Evolutionary conservation across 2,113 vertebrate species (phyloP), one percentile per base, ranked within the genome.

Genomic region (Andinoacara biseriatus): DNA sequence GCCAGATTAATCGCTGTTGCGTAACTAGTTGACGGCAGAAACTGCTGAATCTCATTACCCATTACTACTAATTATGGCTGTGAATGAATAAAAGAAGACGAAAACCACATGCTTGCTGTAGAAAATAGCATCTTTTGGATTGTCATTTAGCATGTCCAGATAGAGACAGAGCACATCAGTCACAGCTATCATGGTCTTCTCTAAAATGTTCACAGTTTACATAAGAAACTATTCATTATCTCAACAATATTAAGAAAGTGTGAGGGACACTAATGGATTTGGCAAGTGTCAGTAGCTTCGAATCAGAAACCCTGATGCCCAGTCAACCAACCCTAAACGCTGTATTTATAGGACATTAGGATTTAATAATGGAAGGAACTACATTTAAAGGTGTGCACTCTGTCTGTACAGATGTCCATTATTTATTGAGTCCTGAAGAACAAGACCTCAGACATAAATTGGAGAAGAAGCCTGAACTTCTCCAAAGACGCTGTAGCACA

Each of bases 21-120:
- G 24, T 86, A 90, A 90, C 88, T 91, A 89, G 92, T 93, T 87
- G 67, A 82, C 72, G 85, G 56, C 11, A 81, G 87, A 82, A 82
- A 74, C 67, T 74, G 60, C 24, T 62, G 78, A 86, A 86, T 38
- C 60, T 82, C 59, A 31, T 52, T 79, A 60, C 74, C 72, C 10
- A 18, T 67, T 90, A 86, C 74, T 84, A 49, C 78, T 0, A n/a
- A 62, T 76, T 33, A 35, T 74, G 7, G 26, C 65, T 80, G 83
- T 43, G 46, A 78, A 62, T 49, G 24, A 13, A 59, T 26, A 43
- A 4, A 46, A 80, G 63, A 52, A 58, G 15, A 60, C 26, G 26
- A 11, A 38, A 83, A 63, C 52, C 49, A 59, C 4, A 18, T 2
- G 15, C 80, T 58, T 17, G 59, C 5, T 13, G 57, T 60, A 56